Conservation (phyloP, 2,888 invertebrate species). For the Hemaris fuciformis region DNA sequence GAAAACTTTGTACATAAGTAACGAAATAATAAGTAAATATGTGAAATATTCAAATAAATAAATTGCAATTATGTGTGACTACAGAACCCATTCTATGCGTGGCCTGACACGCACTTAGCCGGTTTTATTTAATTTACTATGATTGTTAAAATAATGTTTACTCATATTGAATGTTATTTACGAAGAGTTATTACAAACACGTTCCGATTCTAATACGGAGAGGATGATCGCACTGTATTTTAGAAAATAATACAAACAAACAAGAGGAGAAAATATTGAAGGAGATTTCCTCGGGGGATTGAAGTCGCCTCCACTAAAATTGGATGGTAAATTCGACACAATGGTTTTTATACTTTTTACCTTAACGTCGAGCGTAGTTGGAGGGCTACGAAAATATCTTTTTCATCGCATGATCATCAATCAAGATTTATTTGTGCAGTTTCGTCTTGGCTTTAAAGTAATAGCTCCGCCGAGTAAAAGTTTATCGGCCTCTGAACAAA, state of each 20-base stretch:
- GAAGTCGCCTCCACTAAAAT: conserved; percentile 61
- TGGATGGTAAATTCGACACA: conserved; percentile 63
- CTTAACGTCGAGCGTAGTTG: conserved; percentile 12
- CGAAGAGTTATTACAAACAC: neutral
- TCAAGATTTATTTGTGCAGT: conserved; percentile 46
- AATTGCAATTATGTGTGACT: no score
- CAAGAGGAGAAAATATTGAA: conserved; percentile 58
- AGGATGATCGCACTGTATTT: conserved; percentile 35
- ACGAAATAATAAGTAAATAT: no score
- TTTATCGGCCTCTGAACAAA: neutral
- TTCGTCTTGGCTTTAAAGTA: conserved; percentile 23
- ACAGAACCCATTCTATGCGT: no score
- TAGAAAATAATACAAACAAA: conserved; percentile 54
- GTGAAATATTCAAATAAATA: no score
- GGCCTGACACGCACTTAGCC: no score
- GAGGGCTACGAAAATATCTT: conserved; percentile 15
- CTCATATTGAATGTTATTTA: neutral
- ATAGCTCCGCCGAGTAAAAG: conserved; percentile 4
- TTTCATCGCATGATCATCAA: conserved; percentile 47
- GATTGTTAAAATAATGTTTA: neutral
- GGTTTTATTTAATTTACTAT: no score
- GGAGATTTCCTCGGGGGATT: conserved; percentile 65
- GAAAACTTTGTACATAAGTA: no score
- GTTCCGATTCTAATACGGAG: conserved; percentile 27
- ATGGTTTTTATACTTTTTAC: conserved; percentile 56